These are phyloP conservation scores for Pomatostomus ruficeps DNA, from an alignment of 2,113 vertebrate species.

Conservation along the genomic window DNA sequence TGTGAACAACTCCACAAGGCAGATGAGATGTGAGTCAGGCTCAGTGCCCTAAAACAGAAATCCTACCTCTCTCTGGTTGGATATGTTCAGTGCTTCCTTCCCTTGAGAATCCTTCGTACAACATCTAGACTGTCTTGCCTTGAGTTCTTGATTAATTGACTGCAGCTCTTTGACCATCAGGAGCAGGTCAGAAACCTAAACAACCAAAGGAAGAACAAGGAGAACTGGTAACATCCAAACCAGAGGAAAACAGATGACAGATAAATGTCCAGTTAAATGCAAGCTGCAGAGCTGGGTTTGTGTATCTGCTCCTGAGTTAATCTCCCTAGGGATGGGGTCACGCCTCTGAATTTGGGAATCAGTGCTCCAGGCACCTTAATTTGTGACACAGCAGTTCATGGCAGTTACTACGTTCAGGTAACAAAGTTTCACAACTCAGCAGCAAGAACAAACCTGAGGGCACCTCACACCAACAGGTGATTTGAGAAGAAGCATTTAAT, in stretches of 20 bases:
- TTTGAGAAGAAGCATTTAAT: neutral
- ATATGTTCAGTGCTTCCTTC: slow-evolving; percentile 4
- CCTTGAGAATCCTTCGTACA: slow-evolving; percentile 7
- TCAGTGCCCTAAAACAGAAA: neutral
- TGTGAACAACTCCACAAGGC: neutral
- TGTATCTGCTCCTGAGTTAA: neutral
- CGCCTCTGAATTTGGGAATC: neutral
- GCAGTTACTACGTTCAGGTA: neutral
- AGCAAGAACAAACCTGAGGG: neutral
- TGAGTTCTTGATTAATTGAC: slow-evolving; percentile 73
- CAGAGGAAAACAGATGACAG: neutral
- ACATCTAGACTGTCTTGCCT: slow-evolving; percentile 61
- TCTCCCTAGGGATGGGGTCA: neutral
- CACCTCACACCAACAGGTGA: neutral
- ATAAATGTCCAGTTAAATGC: neutral
- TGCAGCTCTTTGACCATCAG: slow-evolving; percentile 76
- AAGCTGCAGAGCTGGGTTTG: neutral
- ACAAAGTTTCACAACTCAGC: neutral
- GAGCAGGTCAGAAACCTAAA: slow-evolving; percentile 82
- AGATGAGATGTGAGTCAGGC: neutral
- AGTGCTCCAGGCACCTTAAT: neutral
- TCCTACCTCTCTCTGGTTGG: slow-evolving; percentile 58
- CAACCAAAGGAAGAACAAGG: neutral
- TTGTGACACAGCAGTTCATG: neutral
- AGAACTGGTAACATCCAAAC: neutral